Evolutionary conservation across 2,113 vertebrate genomes (phyloP).

Genomic region (Haemorhous mexicanus): DNA sequence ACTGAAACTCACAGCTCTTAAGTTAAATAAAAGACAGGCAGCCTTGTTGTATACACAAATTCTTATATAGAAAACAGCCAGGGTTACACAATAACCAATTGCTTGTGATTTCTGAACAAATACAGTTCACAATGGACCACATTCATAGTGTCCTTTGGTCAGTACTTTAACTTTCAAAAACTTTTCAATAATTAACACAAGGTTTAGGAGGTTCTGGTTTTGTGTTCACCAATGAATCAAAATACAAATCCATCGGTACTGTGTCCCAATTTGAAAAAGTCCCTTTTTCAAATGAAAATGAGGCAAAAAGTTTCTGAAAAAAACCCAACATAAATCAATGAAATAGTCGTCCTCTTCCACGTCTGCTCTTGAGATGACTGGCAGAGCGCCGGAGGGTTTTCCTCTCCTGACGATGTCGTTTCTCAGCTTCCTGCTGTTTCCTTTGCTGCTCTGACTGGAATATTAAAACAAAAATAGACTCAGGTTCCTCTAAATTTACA

Average conservation of each 20-base stretch:
- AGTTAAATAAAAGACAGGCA: neutral
- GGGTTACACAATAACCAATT: neutral
- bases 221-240: neutral
- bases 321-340: slow-evolving; percentile 15
- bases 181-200: neutral
- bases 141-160: neutral
- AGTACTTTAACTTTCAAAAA: neutral
- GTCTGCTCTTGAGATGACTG: slow-evolving; percentile 76
- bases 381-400: slow-evolving; percentile 86
- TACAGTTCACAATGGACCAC: neutral
- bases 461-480: neutral
- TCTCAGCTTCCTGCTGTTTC: slow-evolving; percentile 87
- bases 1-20: neutral
- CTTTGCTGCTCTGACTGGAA: slow-evolving; percentile 88
- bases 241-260: neutral
- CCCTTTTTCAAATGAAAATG: neutral
- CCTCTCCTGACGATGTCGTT: slow-evolving; percentile 86
- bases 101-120: neutral
- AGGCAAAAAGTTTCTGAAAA: neutral
- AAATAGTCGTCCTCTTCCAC: slow-evolving; percentile 59
- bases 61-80: neutral
- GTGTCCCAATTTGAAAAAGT: neutral
- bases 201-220: neutral
- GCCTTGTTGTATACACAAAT: neutral
- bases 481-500: neutral